Evolutionary conservation across 2,888 invertebrate genomes (phyloP).

Genomic region (Glyphotaelius pellucidus): DNA sequence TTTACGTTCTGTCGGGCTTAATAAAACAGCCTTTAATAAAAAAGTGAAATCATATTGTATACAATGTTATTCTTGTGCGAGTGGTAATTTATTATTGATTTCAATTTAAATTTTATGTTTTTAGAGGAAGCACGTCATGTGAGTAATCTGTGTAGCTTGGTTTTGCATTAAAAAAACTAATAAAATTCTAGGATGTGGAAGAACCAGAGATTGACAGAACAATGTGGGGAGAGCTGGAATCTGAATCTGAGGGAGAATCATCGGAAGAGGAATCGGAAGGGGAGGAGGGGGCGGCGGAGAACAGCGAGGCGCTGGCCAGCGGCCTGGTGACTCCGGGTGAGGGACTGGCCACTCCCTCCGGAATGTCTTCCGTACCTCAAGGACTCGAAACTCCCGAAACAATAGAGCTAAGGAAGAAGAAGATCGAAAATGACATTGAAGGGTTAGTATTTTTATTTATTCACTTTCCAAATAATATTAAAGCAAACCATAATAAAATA

Average conservation of each 20-base stretch:
- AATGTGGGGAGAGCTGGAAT: slow-evolving; percentile 98
- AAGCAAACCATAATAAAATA: too few relatives aligned
- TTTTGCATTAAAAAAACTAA: neutral
- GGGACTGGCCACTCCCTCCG: slow-evolving; percentile 96
- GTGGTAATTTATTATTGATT: neutral
- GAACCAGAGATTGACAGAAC: slow-evolving; percentile 95
- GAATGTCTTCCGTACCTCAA: slow-evolving; percentile 92
- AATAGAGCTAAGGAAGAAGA: slow-evolving; percentile 97
- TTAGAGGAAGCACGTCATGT: too few relatives aligned
- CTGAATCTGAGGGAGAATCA: slow-evolving; percentile 88
- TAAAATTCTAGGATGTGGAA: slow-evolving; percentile 77
- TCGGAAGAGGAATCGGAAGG: slow-evolving; percentile 80
- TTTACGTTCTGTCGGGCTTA: too few relatives aligned
- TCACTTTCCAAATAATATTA: neutral
- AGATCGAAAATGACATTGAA: slow-evolving; percentile 97
- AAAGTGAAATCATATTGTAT: neutral
- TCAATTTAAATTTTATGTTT: neutral
- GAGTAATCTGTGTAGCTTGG: neutral
- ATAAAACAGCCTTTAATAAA: neutral
- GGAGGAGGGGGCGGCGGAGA: slow-evolving; percentile 81
- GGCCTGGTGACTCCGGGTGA: slow-evolving; percentile 96
- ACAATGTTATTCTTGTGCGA: neutral
- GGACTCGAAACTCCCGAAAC: slow-evolving; percentile 99
- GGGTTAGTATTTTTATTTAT: slow-evolving; percentile 78
- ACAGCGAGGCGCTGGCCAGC: slow-evolving; percentile 83